Percentiles rank a stretch among this genome's conserved stretches.
These are phyloP conservation scores for Leptinotarsa undecemlineata DNA, from an alignment of 1,140 invertebrate species.

Conservation along the genomic window DNA sequence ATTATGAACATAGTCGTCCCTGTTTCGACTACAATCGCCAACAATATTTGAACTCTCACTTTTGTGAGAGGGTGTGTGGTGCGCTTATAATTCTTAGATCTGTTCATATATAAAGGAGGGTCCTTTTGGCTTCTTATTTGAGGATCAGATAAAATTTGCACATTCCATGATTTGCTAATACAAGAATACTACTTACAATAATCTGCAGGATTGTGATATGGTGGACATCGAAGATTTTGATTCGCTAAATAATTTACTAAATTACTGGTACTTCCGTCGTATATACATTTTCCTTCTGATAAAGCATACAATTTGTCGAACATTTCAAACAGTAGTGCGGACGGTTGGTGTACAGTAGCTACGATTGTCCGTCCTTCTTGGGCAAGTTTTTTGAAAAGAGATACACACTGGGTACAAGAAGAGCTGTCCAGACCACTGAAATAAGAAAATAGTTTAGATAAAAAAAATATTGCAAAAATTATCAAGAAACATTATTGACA, in stretches of 20 bases:
- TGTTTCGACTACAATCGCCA: too few species aligned
- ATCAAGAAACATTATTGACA: too few species aligned
- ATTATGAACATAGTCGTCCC: too few species aligned
- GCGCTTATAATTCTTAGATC: too few species aligned
- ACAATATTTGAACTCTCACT: too few species aligned
- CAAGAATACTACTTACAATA: conserved; percentile 69
- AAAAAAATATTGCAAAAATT: too few species aligned
- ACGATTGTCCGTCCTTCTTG: conserved; percentile 87
- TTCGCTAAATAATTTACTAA: conserved; percentile 82
- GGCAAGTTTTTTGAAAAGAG: conserved; percentile 79
- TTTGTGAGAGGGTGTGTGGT: too few species aligned
- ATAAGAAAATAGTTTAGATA: conserved; percentile 35
- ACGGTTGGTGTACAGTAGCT: conserved; percentile 96
- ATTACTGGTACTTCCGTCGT: conserved; percentile 74
- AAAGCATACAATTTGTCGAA: conserved; percentile 94
- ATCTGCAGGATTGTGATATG: conserved; percentile 95
- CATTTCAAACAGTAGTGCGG: conserved; percentile 92
- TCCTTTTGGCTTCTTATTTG: too few species aligned
- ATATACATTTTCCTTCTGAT: conserved; percentile 85
- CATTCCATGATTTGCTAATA: too few species aligned
- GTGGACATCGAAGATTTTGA: conserved; percentile 81
- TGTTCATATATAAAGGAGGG: too few species aligned
- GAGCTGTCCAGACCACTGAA: conserved; percentile 88
- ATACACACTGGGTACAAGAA: conserved; percentile 86
- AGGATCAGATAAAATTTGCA: too few species aligned